Percentiles rank a stretch among this genome's conserved stretches.
Evolutionary conservation across 2,797 vertebrate genomes (phyloP).

Genomic region (Calcarius lapponicus): DNA sequence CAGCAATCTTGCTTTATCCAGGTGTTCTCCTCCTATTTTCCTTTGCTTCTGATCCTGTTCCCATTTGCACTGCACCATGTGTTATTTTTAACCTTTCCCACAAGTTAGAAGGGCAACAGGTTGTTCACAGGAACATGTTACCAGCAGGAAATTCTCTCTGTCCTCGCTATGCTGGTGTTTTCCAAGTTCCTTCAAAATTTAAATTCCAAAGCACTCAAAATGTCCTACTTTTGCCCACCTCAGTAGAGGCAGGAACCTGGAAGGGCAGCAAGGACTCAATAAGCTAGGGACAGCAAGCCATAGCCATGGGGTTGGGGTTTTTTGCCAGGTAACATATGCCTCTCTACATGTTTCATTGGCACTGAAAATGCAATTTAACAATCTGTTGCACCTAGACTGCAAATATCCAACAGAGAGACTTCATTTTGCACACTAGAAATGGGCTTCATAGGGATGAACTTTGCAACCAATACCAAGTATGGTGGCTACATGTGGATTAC

Average conservation of each 20-base stretch:
- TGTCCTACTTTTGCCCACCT: neutral
- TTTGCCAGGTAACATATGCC: neutral
- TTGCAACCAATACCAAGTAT: neutral
- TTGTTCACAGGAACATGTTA: neutral
- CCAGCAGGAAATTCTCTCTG: neutral
- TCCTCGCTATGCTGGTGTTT: neutral
- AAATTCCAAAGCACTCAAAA: neutral
- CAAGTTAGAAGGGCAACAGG: neutral
- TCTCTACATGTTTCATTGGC: neutral
- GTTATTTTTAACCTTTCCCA: neutral
- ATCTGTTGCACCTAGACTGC: neutral
- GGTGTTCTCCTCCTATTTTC: neutral
- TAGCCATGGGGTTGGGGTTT: fast-evolving
- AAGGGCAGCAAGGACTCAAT: neutral
- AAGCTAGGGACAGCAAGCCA: neutral
- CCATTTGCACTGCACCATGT: neutral
- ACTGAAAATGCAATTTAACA: neutral
- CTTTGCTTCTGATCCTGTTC: neutral
- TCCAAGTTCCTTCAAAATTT: neutral
- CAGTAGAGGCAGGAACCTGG: neutral
- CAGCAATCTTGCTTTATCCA: neutral
- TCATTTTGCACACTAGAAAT: neutral
- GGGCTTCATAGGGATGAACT: neutral
- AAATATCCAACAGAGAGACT: neutral
- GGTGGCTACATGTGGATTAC: neutral